Percentiles rank a stretch among this genome's conserved stretches.
phyloP scores from a whole-genome alignment of 2,113 vertebrate species.

The Pavo muticus region DNA sequence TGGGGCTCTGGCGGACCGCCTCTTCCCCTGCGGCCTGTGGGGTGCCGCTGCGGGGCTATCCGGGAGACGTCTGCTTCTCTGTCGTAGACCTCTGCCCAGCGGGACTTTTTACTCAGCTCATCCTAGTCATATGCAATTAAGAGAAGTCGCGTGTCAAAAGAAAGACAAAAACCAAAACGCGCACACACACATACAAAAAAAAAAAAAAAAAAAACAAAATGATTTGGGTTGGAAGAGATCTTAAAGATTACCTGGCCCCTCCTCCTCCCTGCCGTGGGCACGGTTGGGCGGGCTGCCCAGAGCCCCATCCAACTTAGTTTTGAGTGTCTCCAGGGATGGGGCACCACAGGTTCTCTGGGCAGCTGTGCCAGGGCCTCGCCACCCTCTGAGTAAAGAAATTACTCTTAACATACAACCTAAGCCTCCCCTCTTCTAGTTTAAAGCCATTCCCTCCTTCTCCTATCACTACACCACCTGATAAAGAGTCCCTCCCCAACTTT shows the following conservation, averaged over 20 bases:
- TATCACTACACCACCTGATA: background rate
- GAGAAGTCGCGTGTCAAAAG: background rate
- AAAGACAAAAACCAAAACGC: too few relatives aligned
- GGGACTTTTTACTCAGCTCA: background rate
- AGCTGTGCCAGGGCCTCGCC: background rate
- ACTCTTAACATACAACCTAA: background rate
- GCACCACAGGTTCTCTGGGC: background rate
- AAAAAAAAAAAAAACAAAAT: background rate
- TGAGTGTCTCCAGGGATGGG: background rate
- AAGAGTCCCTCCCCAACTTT: background rate
- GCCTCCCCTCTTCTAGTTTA: background rate
- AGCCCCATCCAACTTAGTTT: background rate
- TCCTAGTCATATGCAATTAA: background rate
- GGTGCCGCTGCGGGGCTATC: background rate
- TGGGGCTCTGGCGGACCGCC: background rate
- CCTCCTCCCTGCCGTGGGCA: background rate
- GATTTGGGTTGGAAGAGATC: background rate
- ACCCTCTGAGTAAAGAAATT: background rate
- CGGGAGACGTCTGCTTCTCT: background rate
- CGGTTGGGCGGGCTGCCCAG: background rate
- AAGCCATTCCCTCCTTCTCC: background rate
- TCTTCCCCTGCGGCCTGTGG: background rate
- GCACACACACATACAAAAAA: too few relatives aligned
- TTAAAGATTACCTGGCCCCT: background rate
- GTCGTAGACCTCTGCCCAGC: background rate